phyloP scores from a whole-genome alignment of 1,140 invertebrate genomes.

The Eurosta solidaginis region DNA sequence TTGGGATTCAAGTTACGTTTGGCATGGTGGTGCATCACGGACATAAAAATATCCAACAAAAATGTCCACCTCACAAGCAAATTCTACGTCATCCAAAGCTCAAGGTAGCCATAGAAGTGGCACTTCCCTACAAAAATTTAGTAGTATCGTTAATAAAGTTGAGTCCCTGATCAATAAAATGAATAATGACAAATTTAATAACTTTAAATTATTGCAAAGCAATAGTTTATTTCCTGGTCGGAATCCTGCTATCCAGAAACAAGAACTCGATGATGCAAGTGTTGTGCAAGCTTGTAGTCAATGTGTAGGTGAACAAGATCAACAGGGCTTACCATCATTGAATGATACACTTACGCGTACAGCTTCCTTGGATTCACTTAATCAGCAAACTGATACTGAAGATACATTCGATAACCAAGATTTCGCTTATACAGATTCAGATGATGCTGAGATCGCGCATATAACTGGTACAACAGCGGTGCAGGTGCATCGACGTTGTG shows the following conservation, averaged over 20 bases:
- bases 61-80: not conserved
- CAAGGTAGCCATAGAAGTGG: not conserved
- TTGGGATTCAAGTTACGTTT: not conserved
- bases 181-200: conserved; percentile 55
- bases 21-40: not conserved
- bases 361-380: conserved; percentile 68
- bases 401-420: conserved; percentile 42
- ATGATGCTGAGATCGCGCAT: conserved; percentile 58
- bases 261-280: not conserved
- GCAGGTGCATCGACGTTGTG: conserved; percentile 53
- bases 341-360: conserved; percentile 36
- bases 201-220: conserved; percentile 39
- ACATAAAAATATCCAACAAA: not conserved
- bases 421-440: conserved; percentile 52
- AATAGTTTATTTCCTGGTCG: conserved; percentile 32
- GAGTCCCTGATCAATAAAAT: conserved; percentile 59
- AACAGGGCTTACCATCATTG: not conserved
- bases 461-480: conserved; percentile 56
- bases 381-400: conserved; percentile 65
- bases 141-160: conserved; percentile 56
- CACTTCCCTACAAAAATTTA: conserved; percentile 47
- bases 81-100: not conserved
- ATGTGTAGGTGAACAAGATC: not conserved
- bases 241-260: not conserved
- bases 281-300: not conserved